phyloP scores from a whole-genome alignment of 2,797 vertebrate species.

The Ctenopoma kingsleyae region DNA sequence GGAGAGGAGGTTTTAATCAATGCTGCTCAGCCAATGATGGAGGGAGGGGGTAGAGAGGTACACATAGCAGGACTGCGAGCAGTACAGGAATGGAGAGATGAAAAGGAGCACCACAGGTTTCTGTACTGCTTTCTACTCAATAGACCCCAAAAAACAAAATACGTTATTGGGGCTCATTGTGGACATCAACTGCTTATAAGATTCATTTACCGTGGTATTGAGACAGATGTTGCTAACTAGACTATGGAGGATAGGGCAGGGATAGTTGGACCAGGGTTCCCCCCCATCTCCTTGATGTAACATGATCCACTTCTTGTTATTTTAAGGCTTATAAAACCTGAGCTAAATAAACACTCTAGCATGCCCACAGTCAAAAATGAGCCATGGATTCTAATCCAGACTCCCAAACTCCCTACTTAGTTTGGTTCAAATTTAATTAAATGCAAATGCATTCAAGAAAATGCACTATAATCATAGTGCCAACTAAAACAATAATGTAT shows the following conservation, averaged over 20 bases:
- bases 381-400: too few relatives aligned
- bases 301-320: too few relatives aligned
- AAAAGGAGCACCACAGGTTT: not conserved
- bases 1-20: slow-evolving; percentile 54
- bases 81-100: slow-evolving; percentile 12
- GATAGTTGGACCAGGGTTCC: too few relatives aligned
- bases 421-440: not conserved
- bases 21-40: slow-evolving; percentile 28
- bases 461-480: too few relatives aligned
- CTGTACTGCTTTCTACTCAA: not conserved
- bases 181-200: not conserved
- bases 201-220: not conserved
- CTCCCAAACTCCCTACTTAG: too few relatives aligned
- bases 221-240: not conserved
- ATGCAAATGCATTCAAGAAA: too few relatives aligned
- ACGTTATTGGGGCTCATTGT: not conserved
- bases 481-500: too few relatives aligned
- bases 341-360: too few relatives aligned
- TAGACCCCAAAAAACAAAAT: not conserved
- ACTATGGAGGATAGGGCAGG: not conserved
- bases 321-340: too few relatives aligned
- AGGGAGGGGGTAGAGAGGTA: slow-evolving; percentile 6
- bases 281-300: too few relatives aligned
- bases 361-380: too few relatives aligned
- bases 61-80: slow-evolving; percentile 14